Evolutionary conservation across 2,888 invertebrate species (phyloP).

Genomic region (Epicampocera succincta): DNA sequence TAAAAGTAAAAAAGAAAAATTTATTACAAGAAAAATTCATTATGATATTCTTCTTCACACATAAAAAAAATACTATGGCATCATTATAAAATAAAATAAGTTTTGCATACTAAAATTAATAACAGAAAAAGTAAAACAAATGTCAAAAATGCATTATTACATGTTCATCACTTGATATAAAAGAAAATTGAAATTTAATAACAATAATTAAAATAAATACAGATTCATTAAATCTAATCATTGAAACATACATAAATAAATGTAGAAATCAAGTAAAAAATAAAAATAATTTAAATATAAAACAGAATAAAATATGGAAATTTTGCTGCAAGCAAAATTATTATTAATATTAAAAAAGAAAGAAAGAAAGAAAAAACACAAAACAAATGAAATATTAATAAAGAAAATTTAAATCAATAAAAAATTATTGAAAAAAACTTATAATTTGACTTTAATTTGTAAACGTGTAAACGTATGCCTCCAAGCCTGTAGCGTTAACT

Average conservation of each 20-base stretch:
- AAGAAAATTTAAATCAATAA: conserved; percentile 67
- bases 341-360: conserved; percentile 55
- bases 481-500: no score
- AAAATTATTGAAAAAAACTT: conserved; percentile 67
- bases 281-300: conserved; percentile 52
- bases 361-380: conserved; percentile 62
- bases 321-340: conserved; percentile 75
- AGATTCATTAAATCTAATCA: conserved; percentile 57
- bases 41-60: conserved; percentile 59
- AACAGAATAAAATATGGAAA: conserved; percentile 66
- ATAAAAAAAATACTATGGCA: conserved; percentile 55
- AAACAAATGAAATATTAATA: conserved; percentile 63
- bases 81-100: conserved; percentile 43
- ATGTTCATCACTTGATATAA: conserved; percentile 61
- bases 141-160: conserved; percentile 54
- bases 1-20: conserved; percentile 41
- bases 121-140: conserved; percentile 32
- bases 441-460: conserved; percentile 12
- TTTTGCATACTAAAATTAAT: conserved; percentile 63
- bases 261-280: conserved; percentile 70
- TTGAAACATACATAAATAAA: conserved; percentile 69
- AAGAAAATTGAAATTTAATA: conserved; percentile 34
- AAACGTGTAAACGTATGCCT: no score
- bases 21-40: conserved; percentile 62
- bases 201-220: conserved; percentile 49